Percentiles rank a stretch among this genome's conserved stretches.
phyloP scores from a whole-genome alignment of 1,140 invertebrate genomes.

The Cepaea nemoralis region DNA sequence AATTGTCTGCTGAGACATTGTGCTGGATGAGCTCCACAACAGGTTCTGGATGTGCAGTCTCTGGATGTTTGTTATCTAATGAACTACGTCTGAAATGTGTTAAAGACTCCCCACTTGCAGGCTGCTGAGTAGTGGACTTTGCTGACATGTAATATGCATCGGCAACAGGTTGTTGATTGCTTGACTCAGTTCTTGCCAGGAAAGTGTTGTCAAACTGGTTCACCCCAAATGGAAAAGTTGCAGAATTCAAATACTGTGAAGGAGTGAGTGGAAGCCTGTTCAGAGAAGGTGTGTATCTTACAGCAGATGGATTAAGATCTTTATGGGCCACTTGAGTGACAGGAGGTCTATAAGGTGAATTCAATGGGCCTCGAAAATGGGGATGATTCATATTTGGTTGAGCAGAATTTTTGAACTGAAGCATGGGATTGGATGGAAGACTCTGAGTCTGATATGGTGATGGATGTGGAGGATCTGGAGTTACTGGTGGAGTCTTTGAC shows the following conservation, averaged over 20 bases:
- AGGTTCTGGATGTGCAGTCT: neutral
- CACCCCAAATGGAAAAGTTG: conserved; percentile 20
- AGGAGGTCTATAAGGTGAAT: neutral
- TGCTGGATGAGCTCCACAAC: neutral
- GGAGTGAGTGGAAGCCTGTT: conserved; percentile 18
- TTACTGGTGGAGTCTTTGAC: conserved; percentile 23
- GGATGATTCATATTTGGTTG: conserved; percentile 27
- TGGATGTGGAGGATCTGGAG: conserved; percentile 5
- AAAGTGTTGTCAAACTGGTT: conserved; percentile 31
- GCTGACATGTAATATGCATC: neutral
- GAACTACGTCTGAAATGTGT: neutral
- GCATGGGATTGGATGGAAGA: conserved; percentile 6
- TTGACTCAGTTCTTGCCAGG: conserved; percentile 17
- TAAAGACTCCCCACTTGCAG: neutral
- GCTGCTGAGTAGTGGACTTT: neutral
- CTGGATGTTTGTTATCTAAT: neutral
- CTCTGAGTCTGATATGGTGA: conserved; percentile 18
- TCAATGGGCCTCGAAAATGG: neutral
- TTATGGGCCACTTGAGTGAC: conserved; percentile 18
- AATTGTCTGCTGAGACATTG: neutral
- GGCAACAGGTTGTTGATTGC: neutral
- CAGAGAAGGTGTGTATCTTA: conserved; percentile 36
- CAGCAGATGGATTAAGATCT: conserved; percentile 20
- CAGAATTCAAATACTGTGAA: neutral
- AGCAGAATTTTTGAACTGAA: conserved; percentile 7